phyloP scores from a whole-genome alignment of 2,888 invertebrate genomes.

The Phymatocera aterrima region DNA sequence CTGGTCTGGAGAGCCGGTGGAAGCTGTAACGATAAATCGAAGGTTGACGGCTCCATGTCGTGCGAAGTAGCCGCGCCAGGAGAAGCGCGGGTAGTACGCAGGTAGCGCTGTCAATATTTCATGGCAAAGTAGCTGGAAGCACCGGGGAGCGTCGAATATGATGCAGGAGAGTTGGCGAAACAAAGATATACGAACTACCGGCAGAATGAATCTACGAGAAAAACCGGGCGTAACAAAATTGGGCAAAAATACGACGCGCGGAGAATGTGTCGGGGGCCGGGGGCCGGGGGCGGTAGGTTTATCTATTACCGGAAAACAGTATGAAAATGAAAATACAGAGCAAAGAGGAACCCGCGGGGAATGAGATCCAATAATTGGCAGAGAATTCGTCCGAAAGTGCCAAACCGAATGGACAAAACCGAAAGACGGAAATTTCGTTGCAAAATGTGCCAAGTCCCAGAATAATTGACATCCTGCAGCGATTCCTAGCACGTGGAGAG shows the following conservation, averaged over 20 bases:
- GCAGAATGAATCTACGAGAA: not conserved
- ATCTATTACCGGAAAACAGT: no score
- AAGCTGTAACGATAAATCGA: constrained; percentile 21
- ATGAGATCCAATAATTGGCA: no score
- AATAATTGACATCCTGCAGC: not conserved
- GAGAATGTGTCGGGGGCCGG: no score
- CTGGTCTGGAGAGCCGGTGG: not conserved
- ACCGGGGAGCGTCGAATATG: constrained; percentile 28
- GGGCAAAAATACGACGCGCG: not conserved
- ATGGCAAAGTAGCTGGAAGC: constrained; percentile 21
- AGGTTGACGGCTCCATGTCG: constrained; percentile 19
- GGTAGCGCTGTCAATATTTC: constrained; percentile 29
- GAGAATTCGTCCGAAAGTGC: no score
- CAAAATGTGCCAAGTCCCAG: not conserved
- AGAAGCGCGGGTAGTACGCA: not conserved
- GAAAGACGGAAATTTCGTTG: not conserved
- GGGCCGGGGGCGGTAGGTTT: no score
- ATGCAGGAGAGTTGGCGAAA: constrained; percentile 33
- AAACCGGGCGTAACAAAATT: constrained; percentile 5
- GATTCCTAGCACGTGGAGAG: constrained; percentile 20
- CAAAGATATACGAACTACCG: constrained; percentile 25
- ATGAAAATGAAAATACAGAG: no score
- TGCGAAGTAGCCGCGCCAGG: constrained; percentile 17
- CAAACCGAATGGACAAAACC: not conserved
- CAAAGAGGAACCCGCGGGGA: no score